Percentiles rank a stretch among this genome's conserved stretches.
Evolutionary conservation across 1,140 invertebrate species (phyloP).

Genomic region (Diabrotica virgifera): DNA sequence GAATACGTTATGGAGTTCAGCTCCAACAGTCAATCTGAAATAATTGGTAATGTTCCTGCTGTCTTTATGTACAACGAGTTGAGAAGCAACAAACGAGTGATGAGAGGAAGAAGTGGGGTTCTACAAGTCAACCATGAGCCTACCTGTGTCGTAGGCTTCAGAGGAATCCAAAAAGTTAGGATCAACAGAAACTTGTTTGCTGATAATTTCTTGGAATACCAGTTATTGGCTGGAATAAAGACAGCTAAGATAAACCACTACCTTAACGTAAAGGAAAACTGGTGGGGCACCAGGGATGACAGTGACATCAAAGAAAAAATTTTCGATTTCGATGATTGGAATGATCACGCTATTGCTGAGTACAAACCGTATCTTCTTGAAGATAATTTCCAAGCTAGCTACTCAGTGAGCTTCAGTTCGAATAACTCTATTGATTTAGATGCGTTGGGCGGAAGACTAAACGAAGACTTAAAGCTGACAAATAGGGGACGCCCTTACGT

Average conservation of each 20-base stretch:
- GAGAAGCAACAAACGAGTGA: constrained; percentile 63
- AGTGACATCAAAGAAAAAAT: constrained; percentile 77
- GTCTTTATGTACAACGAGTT: constrained; percentile 78
- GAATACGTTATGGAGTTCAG: constrained; percentile 86
- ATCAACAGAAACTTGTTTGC: constrained; percentile 88
- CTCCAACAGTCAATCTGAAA: constrained; percentile 90
- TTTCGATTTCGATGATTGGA: constrained; percentile 99
- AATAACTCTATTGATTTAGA: constrained; percentile 59
- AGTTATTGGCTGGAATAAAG: constrained; percentile 86
- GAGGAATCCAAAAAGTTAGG: constrained; percentile 91
- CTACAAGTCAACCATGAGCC: constrained; percentile 55
- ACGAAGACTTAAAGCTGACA: constrained; percentile 68
- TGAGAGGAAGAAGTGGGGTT: constrained; percentile 37
- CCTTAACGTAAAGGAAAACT: constrained; percentile 90
- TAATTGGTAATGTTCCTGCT: constrained; percentile 78
- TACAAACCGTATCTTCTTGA: constrained; percentile 84
- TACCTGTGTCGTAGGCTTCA: constrained; percentile 85
- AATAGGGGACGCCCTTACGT: constrained; percentile 71
- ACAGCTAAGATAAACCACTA: constrained; percentile 84
- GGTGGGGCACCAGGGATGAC: constrained; percentile 85
- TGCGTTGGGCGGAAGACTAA: constrained; percentile 81
- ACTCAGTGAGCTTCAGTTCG: constrained; percentile 66
- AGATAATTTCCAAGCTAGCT: constrained; percentile 69
- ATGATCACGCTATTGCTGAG: constrained; percentile 90
- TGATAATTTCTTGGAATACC: constrained; percentile 86